Evolutionary conservation across 2,888 invertebrate species (phyloP), one percentile per base, ranked within the genome.

Genomic region (Nebria salina): DNA sequence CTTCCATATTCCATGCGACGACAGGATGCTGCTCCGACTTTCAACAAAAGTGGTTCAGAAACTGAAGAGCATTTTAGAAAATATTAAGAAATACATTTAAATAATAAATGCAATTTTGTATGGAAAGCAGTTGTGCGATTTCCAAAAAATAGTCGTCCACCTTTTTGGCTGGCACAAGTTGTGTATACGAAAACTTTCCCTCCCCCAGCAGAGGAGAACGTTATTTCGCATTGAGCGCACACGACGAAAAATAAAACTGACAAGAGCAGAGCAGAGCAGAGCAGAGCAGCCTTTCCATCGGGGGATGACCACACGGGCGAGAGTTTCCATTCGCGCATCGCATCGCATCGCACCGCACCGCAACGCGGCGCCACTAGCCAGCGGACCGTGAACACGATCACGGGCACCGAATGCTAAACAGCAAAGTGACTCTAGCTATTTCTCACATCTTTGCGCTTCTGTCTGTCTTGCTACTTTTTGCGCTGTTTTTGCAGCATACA

Each of bases 351-450:
- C 75, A 65, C 41, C 75, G 34, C 65, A 65, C 84, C 79, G 84
- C 78, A 83, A 85, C 84, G 84, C 84, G 86, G 85, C 85, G 84
- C 83, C 86, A 84, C 86, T 85, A 34, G 15, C 20, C 76, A 41
- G 34, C 65, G 78, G 73, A 65, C 65, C 72, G 78, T 78, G 73
- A 78, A 78, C 65, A 66, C 34, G 65, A 34, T 72, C 41, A 41
- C 78, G 78, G 65, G 65, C 41, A 41, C 73, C 78, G 78, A 72
- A 78, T 78, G 78, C 78, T 78, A 78, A 78, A 70, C 78, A 78
- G 77, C 77, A 43, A 15, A 73, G 20, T 15, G 34, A 26, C 20
- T 42, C 25, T 65, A 65, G 78, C 78, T 73, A 78, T 78, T 78
- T 78, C 42, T 54, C 78, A 72, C 78, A 78, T 78, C 78, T 78